phyloP scores from a whole-genome alignment of 2,797 vertebrate genomes.

The Lagocephalus sceleratus region DNA sequence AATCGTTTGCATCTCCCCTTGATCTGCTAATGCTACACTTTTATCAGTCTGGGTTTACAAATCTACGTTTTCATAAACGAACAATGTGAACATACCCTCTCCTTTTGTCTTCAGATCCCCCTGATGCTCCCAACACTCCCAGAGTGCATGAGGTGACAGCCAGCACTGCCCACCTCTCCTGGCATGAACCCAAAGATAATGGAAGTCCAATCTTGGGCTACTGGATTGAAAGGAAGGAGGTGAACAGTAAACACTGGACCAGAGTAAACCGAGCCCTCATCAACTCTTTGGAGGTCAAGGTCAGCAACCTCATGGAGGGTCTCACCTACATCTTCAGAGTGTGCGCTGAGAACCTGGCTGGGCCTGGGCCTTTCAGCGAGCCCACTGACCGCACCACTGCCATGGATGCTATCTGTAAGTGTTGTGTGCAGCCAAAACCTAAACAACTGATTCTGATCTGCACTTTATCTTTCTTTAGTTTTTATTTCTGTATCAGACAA shows the following conservation, averaged over 20 bases:
- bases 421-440: not conserved
- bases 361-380: conserved; percentile 93
- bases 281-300: conserved; percentile 84
- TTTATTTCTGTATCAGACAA: not conserved
- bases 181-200: conserved; percentile 98
- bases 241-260: conserved; percentile 97
- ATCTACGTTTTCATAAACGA: not conserved
- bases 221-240: conserved; percentile 98
- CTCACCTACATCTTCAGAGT: conserved; percentile 96
- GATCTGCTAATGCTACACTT: no score
- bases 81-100: no score
- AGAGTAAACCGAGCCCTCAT: conserved; percentile 87
- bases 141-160: conserved; percentile 88
- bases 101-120: conserved; percentile 79
- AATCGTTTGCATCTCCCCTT: no score
- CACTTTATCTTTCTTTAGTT: not conserved
- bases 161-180: conserved; percentile 86
- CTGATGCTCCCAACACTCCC: conserved; percentile 93
- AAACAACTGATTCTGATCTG: not conserved
- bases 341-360: conserved; percentile 96
- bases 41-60: no score
- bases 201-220: conserved; percentile 97
- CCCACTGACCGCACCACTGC: conserved; percentile 89
- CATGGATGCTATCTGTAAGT: conserved; percentile 93
- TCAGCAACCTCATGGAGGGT: conserved; percentile 89